These are phyloP conservation scores for Eonycteris spelaea DNA, from an alignment of 2,113 vertebrate genomes.

Conservation along the genomic window DNA sequence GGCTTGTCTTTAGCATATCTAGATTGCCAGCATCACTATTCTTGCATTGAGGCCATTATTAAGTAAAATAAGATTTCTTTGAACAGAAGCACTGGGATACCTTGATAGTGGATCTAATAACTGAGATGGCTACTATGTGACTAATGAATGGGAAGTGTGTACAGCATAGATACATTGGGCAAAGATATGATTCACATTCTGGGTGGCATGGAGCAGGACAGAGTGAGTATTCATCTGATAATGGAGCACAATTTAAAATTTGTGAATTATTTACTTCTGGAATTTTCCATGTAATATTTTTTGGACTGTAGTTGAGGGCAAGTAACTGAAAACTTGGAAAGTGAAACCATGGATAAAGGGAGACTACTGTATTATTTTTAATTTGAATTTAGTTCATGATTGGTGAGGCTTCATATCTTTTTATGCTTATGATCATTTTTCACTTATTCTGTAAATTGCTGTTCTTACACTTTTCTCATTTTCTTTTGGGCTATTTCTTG, in stretches of 20 bases:
- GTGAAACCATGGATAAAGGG: background rate
- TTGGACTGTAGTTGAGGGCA: background rate
- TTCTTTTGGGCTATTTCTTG: background rate
- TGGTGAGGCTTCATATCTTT: background rate
- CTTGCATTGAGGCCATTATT: background rate
- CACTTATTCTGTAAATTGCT: background rate
- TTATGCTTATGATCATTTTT: background rate
- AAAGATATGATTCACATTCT: background rate
- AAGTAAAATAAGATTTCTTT: background rate
- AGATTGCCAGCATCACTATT: background rate
- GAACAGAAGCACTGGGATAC: background rate
- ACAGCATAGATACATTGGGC: background rate
- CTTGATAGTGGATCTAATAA: no score
- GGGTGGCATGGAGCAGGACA: background rate
- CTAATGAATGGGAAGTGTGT: fast-evolving
- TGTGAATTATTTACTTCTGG: background rate
- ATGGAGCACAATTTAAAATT: background rate
- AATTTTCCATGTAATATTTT: background rate
- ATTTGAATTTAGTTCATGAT: background rate
- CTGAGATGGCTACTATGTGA: background rate
- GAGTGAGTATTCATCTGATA: background rate
- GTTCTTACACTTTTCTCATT: background rate
- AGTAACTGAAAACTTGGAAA: background rate
- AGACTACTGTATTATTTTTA: background rate
- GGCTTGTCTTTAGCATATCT: background rate